phyloP scores from a whole-genome alignment of 2,888 invertebrate genomes.

The Oscheius sp. region DNA sequence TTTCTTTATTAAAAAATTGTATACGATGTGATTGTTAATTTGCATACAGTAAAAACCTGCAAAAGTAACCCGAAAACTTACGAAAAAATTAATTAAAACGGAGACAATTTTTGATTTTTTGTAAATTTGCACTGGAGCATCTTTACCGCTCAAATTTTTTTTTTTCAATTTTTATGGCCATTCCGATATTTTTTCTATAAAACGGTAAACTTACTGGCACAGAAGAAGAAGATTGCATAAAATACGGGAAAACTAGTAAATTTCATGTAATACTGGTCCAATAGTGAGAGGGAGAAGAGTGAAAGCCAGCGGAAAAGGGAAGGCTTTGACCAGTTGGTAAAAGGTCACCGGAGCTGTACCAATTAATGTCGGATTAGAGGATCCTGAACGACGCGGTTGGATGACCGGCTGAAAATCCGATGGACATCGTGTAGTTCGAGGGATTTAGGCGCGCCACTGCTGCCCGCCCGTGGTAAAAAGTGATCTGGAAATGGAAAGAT shows the following conservation, averaged over 20 bases:
- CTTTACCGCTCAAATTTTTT: too few species aligned
- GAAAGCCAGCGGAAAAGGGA: neutral
- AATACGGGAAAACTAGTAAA: too few species aligned
- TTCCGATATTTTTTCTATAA: too few species aligned
- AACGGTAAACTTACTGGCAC: neutral
- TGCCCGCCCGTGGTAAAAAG: too few species aligned
- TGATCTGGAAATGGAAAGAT: neutral
- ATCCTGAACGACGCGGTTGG: slow-evolving; percentile 35
- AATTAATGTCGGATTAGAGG: slow-evolving; percentile 31
- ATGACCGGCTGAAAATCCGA: neutral
- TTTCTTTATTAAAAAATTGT: too few species aligned
- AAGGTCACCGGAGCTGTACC: slow-evolving; percentile 11
- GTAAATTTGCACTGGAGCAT: too few species aligned
- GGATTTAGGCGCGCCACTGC: neutral
- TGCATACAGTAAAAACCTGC: too few species aligned
- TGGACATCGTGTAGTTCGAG: neutral
- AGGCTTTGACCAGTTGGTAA: slow-evolving; percentile 18
- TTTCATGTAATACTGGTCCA: neutral
- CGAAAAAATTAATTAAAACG: too few species aligned
- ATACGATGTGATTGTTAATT: too few species aligned
- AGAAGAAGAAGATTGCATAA: neutral
- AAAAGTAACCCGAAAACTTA: too few species aligned
- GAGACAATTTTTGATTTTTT: too few species aligned
- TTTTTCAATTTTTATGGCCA: too few species aligned
- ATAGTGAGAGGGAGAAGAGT: slow-evolving; percentile 3